These are phyloP conservation scores for Psittacara wagleri DNA, from an alignment of 2,113 vertebrate species.

Conservation along the genomic window DNA sequence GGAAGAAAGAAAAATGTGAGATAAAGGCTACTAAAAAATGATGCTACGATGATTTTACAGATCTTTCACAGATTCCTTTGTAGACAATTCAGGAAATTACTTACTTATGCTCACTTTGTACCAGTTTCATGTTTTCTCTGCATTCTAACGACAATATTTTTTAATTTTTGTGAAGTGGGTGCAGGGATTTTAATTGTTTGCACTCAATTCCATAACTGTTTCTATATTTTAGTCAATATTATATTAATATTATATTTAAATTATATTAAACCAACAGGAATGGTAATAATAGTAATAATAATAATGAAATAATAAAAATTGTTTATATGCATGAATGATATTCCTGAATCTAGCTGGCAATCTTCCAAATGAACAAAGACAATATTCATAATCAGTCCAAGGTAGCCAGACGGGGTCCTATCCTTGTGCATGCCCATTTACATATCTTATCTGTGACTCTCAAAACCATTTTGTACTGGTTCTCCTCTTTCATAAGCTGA, in stretches of 20 bases:
- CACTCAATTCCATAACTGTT: neutral
- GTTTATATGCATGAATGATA: neutral
- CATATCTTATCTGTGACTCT: neutral
- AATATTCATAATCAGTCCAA: neutral
- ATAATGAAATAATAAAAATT: neutral
- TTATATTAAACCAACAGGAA: neutral
- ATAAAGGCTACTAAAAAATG: neutral
- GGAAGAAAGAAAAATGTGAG: neutral
- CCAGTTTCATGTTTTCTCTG: rapidly evolving
- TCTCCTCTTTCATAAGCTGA: neutral
- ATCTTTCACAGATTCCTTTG: neutral
- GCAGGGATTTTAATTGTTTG: neutral
- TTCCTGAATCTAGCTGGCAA: neutral
- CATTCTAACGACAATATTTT: neutral
- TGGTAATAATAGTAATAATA: neutral
- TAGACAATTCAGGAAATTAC: neutral
- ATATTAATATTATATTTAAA: neutral
- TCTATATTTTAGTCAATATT: neutral
- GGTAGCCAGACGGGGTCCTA: rapidly evolving
- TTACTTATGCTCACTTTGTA: neutral
- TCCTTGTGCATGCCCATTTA: neutral
- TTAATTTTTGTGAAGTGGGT: neutral
- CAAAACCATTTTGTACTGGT: neutral
- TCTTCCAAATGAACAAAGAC: neutral
- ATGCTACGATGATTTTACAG: neutral